A percentile compares a stretch with the other conserved stretches of the same genome.
phyloP scores from a whole-genome alignment of 2,888 invertebrate genomes.

The Agrypnus murinus region DNA sequence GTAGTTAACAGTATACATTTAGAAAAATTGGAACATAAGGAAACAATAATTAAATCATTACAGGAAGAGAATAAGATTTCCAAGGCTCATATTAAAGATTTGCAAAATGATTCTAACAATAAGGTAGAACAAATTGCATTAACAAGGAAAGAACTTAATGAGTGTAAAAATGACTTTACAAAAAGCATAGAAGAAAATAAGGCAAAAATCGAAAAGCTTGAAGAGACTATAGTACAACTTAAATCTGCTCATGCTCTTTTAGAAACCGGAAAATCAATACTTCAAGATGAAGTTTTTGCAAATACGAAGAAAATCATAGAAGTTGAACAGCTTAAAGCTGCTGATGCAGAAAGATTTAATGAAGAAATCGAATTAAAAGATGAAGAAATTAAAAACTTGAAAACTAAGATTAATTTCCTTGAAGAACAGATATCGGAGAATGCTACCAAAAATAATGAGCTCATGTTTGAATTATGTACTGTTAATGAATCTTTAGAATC shows the following conservation, averaged over 20 bases:
- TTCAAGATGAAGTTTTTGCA: slow-evolving; percentile 46
- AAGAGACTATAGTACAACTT: slow-evolving; percentile 51
- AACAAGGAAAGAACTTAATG: slow-evolving; percentile 9
- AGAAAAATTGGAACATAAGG: slow-evolving; percentile 30
- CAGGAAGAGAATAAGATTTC: slow-evolving; percentile 21
- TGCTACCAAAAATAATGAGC: slow-evolving; percentile 22
- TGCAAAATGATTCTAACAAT: slow-evolving; percentile 33
- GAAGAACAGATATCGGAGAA: slow-evolving; percentile 26
- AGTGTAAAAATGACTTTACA: slow-evolving; percentile 19
- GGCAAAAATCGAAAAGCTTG: slow-evolving; percentile 36
- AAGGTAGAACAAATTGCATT: slow-evolving; percentile 40
- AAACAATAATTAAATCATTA: slow-evolving; percentile 6
- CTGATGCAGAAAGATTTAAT: slow-evolving; percentile 31
- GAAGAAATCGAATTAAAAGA: slow-evolving; percentile 38
- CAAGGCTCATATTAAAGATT: slow-evolving; percentile 25
- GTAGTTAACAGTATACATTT: not conserved
- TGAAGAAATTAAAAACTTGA: slow-evolving; percentile 32
- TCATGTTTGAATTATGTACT: slow-evolving; percentile 28
- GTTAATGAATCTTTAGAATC: slow-evolving; percentile 33
- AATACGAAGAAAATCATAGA: slow-evolving; percentile 41
- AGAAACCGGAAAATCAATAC: slow-evolving; percentile 54
- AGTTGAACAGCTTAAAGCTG: slow-evolving; percentile 42
- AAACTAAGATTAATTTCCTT: slow-evolving; percentile 29
- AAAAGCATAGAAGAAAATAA: not conserved
- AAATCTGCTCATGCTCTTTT: slow-evolving; percentile 56